Conservation (phyloP, 2,888 invertebrate genomes). For the Drosophila anceps region DNA sequence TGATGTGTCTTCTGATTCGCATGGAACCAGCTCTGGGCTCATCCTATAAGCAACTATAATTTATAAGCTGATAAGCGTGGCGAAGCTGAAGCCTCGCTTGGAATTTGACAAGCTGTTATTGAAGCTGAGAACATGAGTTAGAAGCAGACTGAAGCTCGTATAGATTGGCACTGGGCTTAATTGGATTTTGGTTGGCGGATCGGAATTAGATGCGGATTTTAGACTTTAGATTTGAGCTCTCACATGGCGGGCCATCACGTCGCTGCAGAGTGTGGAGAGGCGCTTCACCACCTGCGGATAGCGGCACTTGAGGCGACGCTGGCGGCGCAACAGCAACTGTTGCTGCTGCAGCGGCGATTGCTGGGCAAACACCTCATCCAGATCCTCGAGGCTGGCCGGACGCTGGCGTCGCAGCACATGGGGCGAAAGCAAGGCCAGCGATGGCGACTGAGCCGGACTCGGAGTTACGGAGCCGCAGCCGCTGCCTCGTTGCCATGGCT, state of each 20-base stretch:
- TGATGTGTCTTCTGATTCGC: neutral
- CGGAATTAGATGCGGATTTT: neutral
- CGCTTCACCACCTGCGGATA: constrained; percentile 85
- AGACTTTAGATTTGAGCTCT: constrained; percentile 24
- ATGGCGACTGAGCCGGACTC: constrained; percentile 83
- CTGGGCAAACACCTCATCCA: constrained; percentile 60
- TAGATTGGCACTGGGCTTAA: neutral
- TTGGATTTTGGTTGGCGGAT: neutral
- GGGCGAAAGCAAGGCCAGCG: constrained; percentile 82
- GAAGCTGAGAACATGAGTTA: neutral
- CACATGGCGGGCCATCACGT: constrained; percentile 87
- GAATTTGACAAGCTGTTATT: neutral
- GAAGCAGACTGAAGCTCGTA: neutral
- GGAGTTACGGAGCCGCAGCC: constrained; percentile 82
- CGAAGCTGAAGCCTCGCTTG: neutral
- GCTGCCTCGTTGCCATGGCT: constrained; percentile 84
- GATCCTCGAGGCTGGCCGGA: constrained; percentile 82
- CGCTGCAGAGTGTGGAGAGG: constrained; percentile 87
- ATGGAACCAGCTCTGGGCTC: neutral
- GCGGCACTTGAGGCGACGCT: constrained; percentile 83
- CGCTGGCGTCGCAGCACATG: constrained; percentile 84
- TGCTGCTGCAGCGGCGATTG: constrained; percentile 61
- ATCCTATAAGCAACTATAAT: neutral
- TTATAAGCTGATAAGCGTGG: constrained; percentile 1
- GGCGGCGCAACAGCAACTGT: constrained; percentile 67